Base-by-base conservation (phyloP, 2,113 vertebrate species). In the Gavialis gangeticus region DNA sequence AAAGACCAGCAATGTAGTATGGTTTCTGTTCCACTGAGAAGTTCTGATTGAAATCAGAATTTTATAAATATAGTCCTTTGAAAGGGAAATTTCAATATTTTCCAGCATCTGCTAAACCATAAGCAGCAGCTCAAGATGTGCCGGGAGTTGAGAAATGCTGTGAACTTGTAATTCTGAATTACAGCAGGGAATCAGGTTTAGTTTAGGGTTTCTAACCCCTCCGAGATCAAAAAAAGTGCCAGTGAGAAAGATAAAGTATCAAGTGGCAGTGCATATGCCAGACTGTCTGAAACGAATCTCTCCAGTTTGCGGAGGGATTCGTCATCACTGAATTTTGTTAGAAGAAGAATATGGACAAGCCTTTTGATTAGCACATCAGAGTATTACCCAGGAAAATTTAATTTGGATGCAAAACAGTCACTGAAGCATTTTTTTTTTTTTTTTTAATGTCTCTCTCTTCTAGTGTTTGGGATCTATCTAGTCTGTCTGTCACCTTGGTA, bases 141-240 rank as follows among this genome's bases (percentile, higher is more conserved):
- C 66, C 77, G 94, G 91, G 92, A 71, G 30, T 59, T 92, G 87
- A 94, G 95, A 96, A 93, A 93, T 37, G 69, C 95, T 94, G 84
- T 81, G 97, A 93, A 91, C 96, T 82, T 87, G 92, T 94, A 91
- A 97, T 97, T 94, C 88, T 63, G 91, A 95, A 96, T 94, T 96
- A 24, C 92, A 97, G 95, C 95, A 87, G 94, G 94, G 94, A 94
- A 92, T 97, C 93, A 60, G 94, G 97, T 95, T 97, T 95, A 96
- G 97, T 92, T 97, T 93, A 95, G 91, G 82, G 89, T 94, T 94
- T 63, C 84, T 83, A 87, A 85, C 96, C 94, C 96, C 93, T 82
- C 83, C 19, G 95, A 96, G 97, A 98, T 97, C 95, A 97, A 95
- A 97, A 46, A 97, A 97, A 96, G 96, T 97, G 95, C 97, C 87